These are phyloP conservation scores for Takifugu ocellatus DNA, from an alignment of 2,797 vertebrate genomes.

Conservation along the genomic window DNA sequence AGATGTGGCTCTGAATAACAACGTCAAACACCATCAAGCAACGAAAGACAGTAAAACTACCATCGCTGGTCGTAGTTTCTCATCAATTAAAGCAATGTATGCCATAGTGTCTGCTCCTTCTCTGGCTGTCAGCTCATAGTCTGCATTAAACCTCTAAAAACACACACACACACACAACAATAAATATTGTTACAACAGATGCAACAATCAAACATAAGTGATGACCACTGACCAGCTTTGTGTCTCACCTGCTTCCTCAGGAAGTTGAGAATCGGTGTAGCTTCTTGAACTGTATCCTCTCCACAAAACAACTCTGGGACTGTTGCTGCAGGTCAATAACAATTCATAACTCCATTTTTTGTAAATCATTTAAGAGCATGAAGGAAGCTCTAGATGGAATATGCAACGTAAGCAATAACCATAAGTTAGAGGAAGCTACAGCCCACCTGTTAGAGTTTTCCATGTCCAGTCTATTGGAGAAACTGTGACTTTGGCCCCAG, in stretches of 20 bases:
- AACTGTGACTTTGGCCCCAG: conserved; percentile 84
- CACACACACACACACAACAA: neutral
- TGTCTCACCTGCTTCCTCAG: conserved; percentile 86
- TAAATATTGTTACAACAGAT: neutral
- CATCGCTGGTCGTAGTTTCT: conserved; percentile 90
- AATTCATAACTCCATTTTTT: neutral
- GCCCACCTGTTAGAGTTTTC: conserved; percentile 86
- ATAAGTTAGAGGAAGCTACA: conserved; percentile 10
- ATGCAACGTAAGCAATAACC: neutral
- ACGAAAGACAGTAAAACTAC: conserved; percentile 61
- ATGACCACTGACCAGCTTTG: neutral
- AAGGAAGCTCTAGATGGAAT: neutral
- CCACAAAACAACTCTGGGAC: conserved; percentile 85
- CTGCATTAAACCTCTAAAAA: conserved; percentile 89
- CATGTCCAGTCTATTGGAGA: conserved; percentile 86
- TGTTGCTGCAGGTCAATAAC: conserved; percentile 67
- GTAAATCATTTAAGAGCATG: neutral
- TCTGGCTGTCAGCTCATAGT: conserved; percentile 90
- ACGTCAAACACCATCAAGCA: neutral
- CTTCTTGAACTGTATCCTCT: conserved; percentile 81
- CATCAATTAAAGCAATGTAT: conserved; percentile 92
- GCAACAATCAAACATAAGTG: neutral
- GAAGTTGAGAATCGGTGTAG: conserved; percentile 89
- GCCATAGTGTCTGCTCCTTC: conserved; percentile 97
- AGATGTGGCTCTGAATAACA: neutral